Conservation (phyloP, 2,113 vertebrate genomes). For the Oxyura jamaicensis region DNA sequence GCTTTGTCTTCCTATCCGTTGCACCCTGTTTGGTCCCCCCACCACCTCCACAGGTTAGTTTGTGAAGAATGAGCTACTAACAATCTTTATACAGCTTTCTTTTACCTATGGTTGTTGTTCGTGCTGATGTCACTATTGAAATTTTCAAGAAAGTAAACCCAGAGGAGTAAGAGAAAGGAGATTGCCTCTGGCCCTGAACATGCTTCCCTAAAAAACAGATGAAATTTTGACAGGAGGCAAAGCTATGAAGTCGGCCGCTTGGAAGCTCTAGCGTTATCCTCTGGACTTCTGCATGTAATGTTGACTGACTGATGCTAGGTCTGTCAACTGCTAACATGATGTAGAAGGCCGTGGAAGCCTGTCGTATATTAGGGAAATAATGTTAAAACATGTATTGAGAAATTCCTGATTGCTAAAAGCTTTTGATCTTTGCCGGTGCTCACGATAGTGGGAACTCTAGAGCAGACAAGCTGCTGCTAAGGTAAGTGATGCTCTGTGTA, state of each 20-base stretch:
- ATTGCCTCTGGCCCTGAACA: neutral
- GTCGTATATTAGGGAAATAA: neutral
- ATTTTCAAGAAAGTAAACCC: neutral
- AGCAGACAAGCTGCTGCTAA: neutral
- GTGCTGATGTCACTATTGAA: neutral
- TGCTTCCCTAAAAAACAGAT: neutral
- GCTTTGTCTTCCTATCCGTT: neutral
- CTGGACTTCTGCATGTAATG: neutral
- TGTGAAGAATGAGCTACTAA: neutral
- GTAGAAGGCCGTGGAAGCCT: neutral
- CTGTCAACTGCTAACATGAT: neutral
- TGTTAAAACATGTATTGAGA: neutral
- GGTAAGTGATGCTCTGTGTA: rapidly evolving
- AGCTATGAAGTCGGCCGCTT: neutral
- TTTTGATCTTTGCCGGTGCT: neutral
- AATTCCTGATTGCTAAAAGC: neutral
- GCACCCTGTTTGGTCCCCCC: neutral
- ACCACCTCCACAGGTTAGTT: neutral
- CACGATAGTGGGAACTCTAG: neutral
- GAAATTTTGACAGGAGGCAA: neutral
- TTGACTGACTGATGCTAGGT: neutral
- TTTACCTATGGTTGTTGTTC: neutral
- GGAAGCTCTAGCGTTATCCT: neutral
- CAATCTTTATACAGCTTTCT: neutral
- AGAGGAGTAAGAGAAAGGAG: neutral